Percentiles rank a stretch among this genome's conserved stretches.
These are phyloP conservation scores for Menidia beryllina DNA, from an alignment of 2,113 vertebrate species.

Conservation along the genomic window DNA sequence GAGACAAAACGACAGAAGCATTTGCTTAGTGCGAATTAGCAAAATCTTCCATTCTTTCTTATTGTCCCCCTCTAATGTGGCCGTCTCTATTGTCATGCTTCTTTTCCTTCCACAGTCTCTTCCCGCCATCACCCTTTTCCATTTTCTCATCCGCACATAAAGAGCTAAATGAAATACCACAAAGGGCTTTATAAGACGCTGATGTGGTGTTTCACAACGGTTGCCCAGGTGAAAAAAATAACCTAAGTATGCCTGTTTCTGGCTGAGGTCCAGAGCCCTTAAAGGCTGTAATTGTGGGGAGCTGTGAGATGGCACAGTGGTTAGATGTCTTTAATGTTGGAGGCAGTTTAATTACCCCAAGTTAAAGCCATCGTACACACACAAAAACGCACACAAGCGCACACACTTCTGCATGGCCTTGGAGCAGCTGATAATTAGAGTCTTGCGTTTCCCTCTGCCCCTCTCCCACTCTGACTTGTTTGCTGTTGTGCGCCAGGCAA, in stretches of 20 bases:
- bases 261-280: conserved; percentile 30
- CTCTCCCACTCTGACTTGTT: conserved; percentile 37
- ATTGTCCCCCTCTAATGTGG: conserved; percentile 9
- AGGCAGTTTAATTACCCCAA: conserved; percentile 77
- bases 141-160: conserved; percentile 40
- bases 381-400: conserved; percentile 12
- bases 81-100: conserved; percentile 20
- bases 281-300: conserved; percentile 64
- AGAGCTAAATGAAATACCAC: conserved; percentile 41
- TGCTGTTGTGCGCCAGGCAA: conserved; percentile 62
- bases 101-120: conserved; percentile 23
- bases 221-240: conserved; percentile 45
- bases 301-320: conserved; percentile 58
- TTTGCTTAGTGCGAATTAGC: conserved; percentile 39
- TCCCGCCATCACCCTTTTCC: conserved; percentile 26
- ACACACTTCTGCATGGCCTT: conserved; percentile 35
- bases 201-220: conserved; percentile 41
- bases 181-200: conserved; percentile 51
- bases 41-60: conserved; percentile 22
- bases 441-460: conserved; percentile 68
- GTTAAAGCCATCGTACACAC: conserved; percentile 60
- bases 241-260: conserved; percentile 10
- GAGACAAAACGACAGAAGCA: conserved; percentile 40
- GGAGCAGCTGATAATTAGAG: conserved; percentile 75
- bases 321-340: conserved; percentile 62